These are phyloP conservation scores for Noctua janthina DNA, from an alignment of 2,888 invertebrate genomes.

Conservation along the genomic window DNA sequence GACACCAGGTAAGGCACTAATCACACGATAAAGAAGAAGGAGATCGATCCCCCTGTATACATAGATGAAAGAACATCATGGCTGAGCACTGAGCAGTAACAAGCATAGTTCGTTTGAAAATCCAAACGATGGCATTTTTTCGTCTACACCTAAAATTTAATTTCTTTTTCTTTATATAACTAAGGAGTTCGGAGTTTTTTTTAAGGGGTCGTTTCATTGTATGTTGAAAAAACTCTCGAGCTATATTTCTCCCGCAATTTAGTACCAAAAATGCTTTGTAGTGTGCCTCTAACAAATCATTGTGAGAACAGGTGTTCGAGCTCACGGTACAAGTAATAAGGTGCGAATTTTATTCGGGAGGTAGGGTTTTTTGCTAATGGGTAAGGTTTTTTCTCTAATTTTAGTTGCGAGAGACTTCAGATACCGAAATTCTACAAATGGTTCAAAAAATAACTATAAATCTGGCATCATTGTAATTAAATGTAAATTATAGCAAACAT, in stretches of 20 bases:
- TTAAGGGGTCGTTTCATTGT: conserved; percentile 1
- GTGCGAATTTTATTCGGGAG: neutral
- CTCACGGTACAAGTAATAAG: conserved; percentile 7
- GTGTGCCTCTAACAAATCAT: conserved; percentile 16
- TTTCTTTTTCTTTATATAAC: conserved; percentile 9
- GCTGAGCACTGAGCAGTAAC: neutral
- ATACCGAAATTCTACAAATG: neutral
- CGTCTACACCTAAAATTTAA: neutral
- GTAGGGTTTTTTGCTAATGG: neutral
- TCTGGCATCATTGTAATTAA: neutral
- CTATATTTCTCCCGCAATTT: conserved; percentile 5
- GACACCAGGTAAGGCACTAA: too few species aligned
- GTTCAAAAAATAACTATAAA: neutral
- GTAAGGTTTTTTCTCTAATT: neutral
- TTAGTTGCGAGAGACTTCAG: neutral
- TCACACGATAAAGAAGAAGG: too few species aligned
- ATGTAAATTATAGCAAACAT: too few species aligned
- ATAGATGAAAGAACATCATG: neutral
- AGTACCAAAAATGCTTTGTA: neutral
- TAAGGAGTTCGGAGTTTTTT: neutral
- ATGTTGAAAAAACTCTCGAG: neutral
- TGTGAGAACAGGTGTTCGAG: conserved; percentile 26
- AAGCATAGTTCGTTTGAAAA: neutral
- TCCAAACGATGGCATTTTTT: neutral
- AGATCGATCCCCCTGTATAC: too few species aligned